Conservation (phyloP, 1,140 invertebrate genomes). For the Zaprionus ghesquierei region DNA sequence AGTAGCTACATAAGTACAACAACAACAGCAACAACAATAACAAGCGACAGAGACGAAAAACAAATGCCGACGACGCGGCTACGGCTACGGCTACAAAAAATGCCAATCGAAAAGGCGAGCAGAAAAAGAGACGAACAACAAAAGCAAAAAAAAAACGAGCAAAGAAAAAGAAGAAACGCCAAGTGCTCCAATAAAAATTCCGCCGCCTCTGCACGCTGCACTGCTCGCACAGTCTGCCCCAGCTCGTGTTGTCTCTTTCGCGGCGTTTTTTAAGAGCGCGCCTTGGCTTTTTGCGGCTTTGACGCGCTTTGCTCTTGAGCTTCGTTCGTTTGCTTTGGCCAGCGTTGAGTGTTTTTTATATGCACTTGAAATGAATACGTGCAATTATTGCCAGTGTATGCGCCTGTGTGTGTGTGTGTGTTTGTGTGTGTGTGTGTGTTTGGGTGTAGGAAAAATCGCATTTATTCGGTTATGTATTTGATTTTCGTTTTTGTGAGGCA, state of each 20-base stretch:
- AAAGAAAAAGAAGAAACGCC: constrained; percentile 49
- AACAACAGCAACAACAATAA: constrained; percentile 1
- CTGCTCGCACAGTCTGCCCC: constrained; percentile 36
- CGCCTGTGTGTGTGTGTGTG: background rate
- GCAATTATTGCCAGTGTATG: constrained; percentile 57
- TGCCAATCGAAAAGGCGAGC: constrained; percentile 72
- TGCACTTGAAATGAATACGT: constrained; percentile 76
- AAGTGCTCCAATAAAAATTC: constrained; percentile 80
- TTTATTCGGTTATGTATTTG: constrained; percentile 49
- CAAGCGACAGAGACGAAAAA: constrained; percentile 22
- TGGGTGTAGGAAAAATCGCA: constrained; percentile 17
- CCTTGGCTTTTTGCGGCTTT: constrained; percentile 46
- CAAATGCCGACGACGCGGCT: constrained; percentile 25
- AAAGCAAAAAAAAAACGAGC: constrained; percentile 15
- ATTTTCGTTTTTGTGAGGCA: constrained; percentile 61
- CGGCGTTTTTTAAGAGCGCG: constrained; percentile 65
- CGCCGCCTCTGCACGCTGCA: constrained; percentile 67
- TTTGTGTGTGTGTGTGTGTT: background rate
- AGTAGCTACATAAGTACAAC: background rate
- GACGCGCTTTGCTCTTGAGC: constrained; percentile 58
- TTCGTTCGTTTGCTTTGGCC: constrained; percentile 40
- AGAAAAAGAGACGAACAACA: constrained; percentile 28
- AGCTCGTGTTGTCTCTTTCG: constrained; percentile 11
- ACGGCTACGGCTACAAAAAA: constrained; percentile 38
- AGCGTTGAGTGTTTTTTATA: constrained; percentile 73